Conservation (phyloP, 1,140 invertebrate genomes). For the Ephestia elutella region DNA sequence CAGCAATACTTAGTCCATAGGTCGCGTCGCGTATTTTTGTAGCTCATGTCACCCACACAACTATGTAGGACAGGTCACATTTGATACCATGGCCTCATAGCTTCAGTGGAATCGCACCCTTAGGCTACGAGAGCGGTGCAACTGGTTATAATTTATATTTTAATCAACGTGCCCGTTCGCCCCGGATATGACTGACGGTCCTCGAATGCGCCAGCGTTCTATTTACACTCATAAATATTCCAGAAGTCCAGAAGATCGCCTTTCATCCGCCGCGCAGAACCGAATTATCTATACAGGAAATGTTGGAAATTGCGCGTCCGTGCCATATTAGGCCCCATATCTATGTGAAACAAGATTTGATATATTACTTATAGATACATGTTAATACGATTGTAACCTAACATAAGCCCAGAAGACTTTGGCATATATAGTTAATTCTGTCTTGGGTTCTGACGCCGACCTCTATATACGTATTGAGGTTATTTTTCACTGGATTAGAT, state of each 20-base stretch:
- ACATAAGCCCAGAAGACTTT: no score
- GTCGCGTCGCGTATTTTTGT: no score
- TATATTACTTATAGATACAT: no score
- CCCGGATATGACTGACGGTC: conserved; percentile 40
- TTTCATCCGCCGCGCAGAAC: background rate
- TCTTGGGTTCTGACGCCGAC: no score
- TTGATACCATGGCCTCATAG: no score
- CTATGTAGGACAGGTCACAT: no score
- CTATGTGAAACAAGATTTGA: no score
- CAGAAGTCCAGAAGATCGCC: conserved; percentile 14
- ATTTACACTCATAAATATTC: conserved; percentile 25
- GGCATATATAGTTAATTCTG: no score
- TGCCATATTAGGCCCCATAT: conserved; percentile 10
- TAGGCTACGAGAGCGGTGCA: background rate
- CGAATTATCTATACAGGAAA: background rate
- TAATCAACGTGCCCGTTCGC: conserved; percentile 31
- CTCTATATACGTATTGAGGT: conserved; percentile 19
- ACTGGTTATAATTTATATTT: conserved; percentile 41
- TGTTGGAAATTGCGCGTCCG: conserved; percentile 4
- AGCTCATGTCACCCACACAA: no score
- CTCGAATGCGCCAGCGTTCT: conserved; percentile 21
- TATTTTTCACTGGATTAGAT: conserved; percentile 18
- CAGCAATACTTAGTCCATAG: no score
- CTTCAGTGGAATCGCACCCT: background rate
- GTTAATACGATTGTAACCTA: no score